A percentile compares a stretch with the other conserved stretches of the same genome.
These are phyloP conservation scores for Phyto melanocephala DNA, from an alignment of 2,888 invertebrate species.

Conservation along the genomic window DNA sequence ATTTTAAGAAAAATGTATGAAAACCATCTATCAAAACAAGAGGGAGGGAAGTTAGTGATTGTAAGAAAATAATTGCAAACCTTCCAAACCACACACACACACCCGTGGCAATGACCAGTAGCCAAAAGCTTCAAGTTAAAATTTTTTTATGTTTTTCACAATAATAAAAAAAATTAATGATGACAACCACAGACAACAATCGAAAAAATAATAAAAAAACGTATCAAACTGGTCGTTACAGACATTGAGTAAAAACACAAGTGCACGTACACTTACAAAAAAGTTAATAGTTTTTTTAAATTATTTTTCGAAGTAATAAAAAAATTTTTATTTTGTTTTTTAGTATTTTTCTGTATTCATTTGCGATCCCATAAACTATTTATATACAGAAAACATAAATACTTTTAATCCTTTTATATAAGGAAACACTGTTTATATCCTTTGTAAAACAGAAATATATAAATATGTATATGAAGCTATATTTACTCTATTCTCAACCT, in stretches of 20 bases:
- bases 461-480: no score
- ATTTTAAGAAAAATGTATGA: no score
- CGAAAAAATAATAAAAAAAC: background rate
- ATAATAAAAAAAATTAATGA: conserved; percentile 7
- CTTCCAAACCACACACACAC: background rate
- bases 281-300: background rate
- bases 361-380: no score
- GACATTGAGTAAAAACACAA: background rate
- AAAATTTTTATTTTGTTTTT: no score
- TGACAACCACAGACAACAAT: conserved; percentile 1
- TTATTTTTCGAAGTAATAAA: no score
- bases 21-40: background rate
- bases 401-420: no score
- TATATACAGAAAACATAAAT: no score
- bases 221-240: background rate
- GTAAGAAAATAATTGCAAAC: background rate
- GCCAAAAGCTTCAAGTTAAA: conserved; percentile 8
- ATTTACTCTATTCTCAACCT: no score
- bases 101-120: conserved; percentile 18
- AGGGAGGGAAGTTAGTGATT: background rate
- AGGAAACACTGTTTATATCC: no score
- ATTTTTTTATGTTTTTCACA: conserved; percentile 11
- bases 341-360: no score
- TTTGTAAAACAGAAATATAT: no score
- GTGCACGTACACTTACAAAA: background rate